These are phyloP conservation scores for Bubalus kerabau DNA, from an alignment of 2,113 vertebrate genomes.

Conservation along the genomic window DNA sequence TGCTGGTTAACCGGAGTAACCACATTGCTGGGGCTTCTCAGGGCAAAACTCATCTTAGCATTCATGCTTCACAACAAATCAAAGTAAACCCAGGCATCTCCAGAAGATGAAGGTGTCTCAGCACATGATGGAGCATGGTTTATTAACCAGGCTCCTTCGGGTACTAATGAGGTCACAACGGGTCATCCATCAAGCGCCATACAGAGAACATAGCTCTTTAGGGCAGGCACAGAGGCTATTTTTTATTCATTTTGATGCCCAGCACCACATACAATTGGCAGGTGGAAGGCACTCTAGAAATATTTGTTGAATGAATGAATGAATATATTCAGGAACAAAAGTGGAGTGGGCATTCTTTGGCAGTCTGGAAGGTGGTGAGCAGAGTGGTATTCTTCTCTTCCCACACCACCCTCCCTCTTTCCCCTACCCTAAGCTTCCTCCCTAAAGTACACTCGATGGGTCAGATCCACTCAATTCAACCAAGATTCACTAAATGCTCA, in stretches of 20 bases:
- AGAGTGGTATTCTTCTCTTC: not conserved
- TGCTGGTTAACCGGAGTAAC: not conserved
- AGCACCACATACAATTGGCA: not conserved
- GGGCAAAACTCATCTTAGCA: not conserved
- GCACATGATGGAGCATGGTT: not conserved
- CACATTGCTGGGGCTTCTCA: not conserved
- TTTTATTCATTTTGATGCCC: not conserved
- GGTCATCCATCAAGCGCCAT: not conserved
- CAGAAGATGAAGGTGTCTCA: not conserved
- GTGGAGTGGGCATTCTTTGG: not conserved
- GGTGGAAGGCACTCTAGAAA: not conserved
- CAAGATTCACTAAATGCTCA: not conserved
- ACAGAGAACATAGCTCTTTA: not conserved
- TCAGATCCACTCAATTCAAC: not conserved
- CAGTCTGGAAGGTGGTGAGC: not conserved
- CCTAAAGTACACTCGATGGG: not conserved
- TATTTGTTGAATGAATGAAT: not conserved
- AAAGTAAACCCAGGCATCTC: not conserved
- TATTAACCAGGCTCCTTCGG: not conserved
- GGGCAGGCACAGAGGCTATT: rapidly evolving
- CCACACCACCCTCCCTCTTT: not conserved
- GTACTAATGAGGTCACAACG: not conserved
- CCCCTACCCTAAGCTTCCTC: not conserved
- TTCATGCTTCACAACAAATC: not conserved
- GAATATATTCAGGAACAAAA: not conserved